Conservation (phyloP, 2,888 invertebrate genomes). For the Lissocephala sabroskyi region DNA sequence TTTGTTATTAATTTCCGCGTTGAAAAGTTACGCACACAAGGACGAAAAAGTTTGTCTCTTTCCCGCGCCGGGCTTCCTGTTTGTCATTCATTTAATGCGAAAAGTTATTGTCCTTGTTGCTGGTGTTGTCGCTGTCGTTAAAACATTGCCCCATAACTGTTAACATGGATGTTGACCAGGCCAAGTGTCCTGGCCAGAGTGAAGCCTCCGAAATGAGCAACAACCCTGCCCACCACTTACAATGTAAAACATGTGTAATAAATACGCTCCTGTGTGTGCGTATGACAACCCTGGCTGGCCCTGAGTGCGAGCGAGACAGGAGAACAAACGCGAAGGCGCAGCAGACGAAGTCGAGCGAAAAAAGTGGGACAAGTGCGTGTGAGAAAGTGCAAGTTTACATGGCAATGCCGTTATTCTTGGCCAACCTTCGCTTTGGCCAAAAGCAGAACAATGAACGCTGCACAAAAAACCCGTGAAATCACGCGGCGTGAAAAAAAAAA, state of each 20-base stretch:
- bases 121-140: conserved; percentile 29
- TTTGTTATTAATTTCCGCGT: conserved; percentile 64
- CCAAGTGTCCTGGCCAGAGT: conserved; percentile 9
- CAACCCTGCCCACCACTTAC: conserved; percentile 49
- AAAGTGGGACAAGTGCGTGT: no score
- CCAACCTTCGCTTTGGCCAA: conserved; percentile 15
- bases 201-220: conserved; percentile 40
- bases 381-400: conserved; percentile 46
- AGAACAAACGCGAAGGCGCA: conserved; percentile 4
- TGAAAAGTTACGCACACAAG: conserved; percentile 39
- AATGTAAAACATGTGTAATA: conserved; percentile 64
- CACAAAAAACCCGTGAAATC: no score
- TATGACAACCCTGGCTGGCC: no score
- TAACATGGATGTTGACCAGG: conserved; percentile 61
- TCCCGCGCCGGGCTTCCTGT: not conserved
- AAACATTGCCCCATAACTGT: conserved; percentile 61
- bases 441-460: conserved; percentile 4
- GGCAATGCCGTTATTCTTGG: conserved; percentile 15
- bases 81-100: conserved; percentile 47
- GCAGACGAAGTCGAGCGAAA: no score
- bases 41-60: conserved; percentile 20
- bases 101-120: conserved; percentile 48
- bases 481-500: conserved; percentile 33
- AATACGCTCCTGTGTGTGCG: conserved; percentile 29
- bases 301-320: no score